phyloP scores from a whole-genome alignment of 2,113 vertebrate species.

The Urocolius indicus region DNA sequence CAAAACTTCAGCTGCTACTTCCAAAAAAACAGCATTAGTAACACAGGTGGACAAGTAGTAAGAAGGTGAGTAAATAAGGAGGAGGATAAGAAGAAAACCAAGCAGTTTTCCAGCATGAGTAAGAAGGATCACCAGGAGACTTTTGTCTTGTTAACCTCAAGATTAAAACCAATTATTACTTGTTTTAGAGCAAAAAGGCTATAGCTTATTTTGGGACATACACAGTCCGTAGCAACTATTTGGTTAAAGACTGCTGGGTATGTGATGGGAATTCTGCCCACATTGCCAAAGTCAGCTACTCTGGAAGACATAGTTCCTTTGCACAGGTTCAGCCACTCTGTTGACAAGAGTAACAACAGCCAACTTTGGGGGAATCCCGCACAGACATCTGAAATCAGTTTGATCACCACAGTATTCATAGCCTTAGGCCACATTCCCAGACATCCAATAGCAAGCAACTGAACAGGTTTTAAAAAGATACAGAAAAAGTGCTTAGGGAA shows the following conservation, averaged over 20 bases:
- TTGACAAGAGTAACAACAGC: not conserved
- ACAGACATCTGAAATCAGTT: slow-evolving; percentile 33
- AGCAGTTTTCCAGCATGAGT: not conserved
- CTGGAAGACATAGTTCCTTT: not conserved
- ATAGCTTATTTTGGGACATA: not conserved
- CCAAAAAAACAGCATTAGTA: not conserved
- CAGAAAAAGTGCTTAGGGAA: slow-evolving; percentile 18
- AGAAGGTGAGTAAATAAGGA: too few relatives aligned
- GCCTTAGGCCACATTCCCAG: slow-evolving; percentile 42
- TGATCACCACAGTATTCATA: slow-evolving; percentile 31
- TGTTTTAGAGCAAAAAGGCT: not conserved
- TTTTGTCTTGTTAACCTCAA: not conserved
- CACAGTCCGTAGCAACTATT: not conserved
- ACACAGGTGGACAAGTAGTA: not conserved
- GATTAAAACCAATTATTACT: not conserved
- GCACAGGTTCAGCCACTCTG: not conserved
- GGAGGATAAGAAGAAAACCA: not conserved
- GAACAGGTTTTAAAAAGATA: slow-evolving; percentile 52
- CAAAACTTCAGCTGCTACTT: not conserved
- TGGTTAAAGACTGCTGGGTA: not conserved
- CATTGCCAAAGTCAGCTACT: not conserved
- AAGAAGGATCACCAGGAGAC: not conserved
- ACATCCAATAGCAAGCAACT: not conserved
- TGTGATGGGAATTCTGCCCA: not conserved
- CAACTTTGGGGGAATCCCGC: slow-evolving; percentile 41